phyloP scores from a whole-genome alignment of 1,140 invertebrate genomes.

The Octopus sinensis region DNA sequence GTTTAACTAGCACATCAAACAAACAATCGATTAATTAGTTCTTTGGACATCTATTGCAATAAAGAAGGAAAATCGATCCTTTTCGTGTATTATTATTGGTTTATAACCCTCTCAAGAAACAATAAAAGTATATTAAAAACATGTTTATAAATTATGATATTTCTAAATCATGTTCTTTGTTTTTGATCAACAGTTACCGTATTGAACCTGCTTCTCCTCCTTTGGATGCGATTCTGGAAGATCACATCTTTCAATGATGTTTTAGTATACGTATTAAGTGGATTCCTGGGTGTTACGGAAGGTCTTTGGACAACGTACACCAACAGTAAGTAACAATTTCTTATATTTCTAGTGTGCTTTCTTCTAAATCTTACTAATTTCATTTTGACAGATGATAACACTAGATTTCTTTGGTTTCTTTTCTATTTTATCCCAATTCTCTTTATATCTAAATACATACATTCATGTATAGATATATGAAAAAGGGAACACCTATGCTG shows the following conservation, averaged over 20 bases:
- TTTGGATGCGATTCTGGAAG: conserved; percentile 65
- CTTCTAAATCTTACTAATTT: no score
- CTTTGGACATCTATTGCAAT: no score
- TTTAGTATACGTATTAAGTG: conserved; percentile 84
- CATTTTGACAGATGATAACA: no score
- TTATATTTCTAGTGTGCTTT: neutral
- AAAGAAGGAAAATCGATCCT: no score
- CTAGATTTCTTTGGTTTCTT: no score
- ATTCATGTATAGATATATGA: neutral
- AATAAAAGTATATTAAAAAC: no score
- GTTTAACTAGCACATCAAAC: no score
- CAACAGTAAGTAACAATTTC: conserved; percentile 69
- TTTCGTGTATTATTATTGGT: no score
- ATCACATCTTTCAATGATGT: conserved; percentile 73
- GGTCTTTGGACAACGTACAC: conserved; percentile 94
- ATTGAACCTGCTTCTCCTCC: conserved; percentile 22
- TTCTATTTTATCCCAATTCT: neutral
- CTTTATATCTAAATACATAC: neutral
- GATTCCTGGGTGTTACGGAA: conserved; percentile 88
- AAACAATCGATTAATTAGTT: no score
- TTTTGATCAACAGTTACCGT: conserved; percentile 57
- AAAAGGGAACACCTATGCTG: neutral
- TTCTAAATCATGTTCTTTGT: no score
- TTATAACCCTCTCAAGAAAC: no score
- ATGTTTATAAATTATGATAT: no score